Base-by-base conservation (phyloP, 1,140 invertebrate genomes). In the Lethrus apterus region DNA sequence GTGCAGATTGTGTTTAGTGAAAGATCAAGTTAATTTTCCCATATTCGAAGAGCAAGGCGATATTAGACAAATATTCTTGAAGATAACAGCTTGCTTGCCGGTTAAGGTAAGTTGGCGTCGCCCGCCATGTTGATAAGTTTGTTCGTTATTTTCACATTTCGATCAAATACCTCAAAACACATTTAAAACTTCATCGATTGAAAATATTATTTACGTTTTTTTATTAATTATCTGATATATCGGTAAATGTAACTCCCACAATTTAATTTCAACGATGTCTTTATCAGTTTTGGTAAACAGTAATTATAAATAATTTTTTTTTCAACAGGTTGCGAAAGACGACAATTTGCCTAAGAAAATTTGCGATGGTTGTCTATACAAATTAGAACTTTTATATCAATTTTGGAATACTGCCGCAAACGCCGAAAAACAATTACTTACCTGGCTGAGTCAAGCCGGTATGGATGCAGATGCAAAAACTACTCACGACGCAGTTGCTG, bases 261-360 rank as follows among this genome's bases (percentile, higher is more conserved):
- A 15, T 11, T 1, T 18, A 34, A 33, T 46, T 46, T 46, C 31
- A n/a, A n/a, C n/a, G n/a, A n/a, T n/a, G n/a, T n/a, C n/a, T n/a
- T n/a, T n/a, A n/a, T n/a, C n/a, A n/a, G 19, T 41, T 26, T 2
- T 29, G 29, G 17, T 29, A 23, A 3, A 15, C n/a, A 26, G 24
- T 26, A 26, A n/a, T 4, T 5, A 43, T 15, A 40, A 14, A 35
- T 48, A 21, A 43, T 21, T 46, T 48, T 48, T 48, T 42, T 59
- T 53, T 44, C 65, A 69, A 17, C 57, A 78, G 76, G 68, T 78
- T 18, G 64, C 64, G 7, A 64, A 65, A 57, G 71, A 76, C 52
- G 75, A 78, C 50, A 73, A 73, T 61, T 64, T 79, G 63, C 75
- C 76, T 30, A 77, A 76, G 60, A 77, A 75, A 57, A 75, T 79